Conservation (phyloP, 2,888 invertebrate species). For the Troides aeacus region DNA sequence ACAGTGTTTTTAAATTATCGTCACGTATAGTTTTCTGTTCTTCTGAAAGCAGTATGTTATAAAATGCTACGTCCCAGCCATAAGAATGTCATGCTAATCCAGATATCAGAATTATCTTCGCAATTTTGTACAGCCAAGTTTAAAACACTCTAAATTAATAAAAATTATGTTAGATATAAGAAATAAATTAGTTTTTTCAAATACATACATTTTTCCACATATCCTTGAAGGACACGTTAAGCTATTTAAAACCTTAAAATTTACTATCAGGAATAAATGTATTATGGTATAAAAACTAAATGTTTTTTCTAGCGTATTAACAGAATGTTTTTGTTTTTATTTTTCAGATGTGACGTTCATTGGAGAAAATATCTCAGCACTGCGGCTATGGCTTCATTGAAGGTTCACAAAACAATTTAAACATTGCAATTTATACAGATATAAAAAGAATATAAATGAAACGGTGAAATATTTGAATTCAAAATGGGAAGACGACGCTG, state of each 20-base stretch:
- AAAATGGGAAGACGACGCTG: slow-evolving; percentile 74
- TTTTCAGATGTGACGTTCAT: slow-evolving; percentile 68
- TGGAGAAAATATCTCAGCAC: slow-evolving; percentile 44
- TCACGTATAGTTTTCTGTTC: background rate
- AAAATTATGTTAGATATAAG: no score
- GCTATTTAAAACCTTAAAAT: no score
- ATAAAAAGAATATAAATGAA: slow-evolving; percentile 51
- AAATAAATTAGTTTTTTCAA: no score
- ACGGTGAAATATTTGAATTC: slow-evolving; percentile 62
- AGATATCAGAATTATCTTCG: background rate
- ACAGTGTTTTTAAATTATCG: background rate
- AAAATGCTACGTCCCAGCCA: background rate
- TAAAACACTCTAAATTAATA: no score
- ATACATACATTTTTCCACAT: no score
- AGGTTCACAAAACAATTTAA: slow-evolving; percentile 2
- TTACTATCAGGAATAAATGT: no score
- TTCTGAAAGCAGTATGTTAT: background rate
- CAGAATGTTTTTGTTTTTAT: slow-evolving; percentile 38
- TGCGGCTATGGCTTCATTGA: slow-evolving; percentile 15
- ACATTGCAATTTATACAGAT: background rate
- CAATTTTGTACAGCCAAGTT: background rate
- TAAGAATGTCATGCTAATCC: background rate
- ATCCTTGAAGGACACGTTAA: no score
- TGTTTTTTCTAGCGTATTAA: background rate
- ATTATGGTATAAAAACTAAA: no score